Evolutionary conservation across 2,797 vertebrate genomes (phyloP), one percentile per base, ranked within the genome.

Genomic region (Parotocinclus haroldoi): DNA sequence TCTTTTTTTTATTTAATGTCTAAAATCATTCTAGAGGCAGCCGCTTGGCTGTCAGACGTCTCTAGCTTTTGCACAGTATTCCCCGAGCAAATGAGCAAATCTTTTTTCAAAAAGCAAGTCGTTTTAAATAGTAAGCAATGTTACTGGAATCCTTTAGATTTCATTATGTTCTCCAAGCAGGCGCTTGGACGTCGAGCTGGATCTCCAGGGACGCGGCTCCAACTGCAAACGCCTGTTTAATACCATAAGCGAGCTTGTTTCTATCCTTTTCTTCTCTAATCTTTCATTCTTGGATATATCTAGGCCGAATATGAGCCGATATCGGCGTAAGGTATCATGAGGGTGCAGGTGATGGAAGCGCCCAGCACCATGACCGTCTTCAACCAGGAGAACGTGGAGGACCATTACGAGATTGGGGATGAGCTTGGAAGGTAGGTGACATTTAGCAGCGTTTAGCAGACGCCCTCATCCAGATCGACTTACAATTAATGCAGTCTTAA

Each of bases 371-470:
- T 94, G 92, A 92, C 90, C 11, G 89, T 91, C 78, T 93, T 94
- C 86, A 89, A 90, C 78, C 91, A 92, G 76, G 92, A 93, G 77
- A 94, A 93, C 84, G 83, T 93, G 86, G 90, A 92, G 75, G 92
- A 93, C 59, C 87, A 90, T 82, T 94, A 94, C 50, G 90, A 92
- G 69, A 88, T 92, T 9, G 91, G 90, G 79, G 91, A 92, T 67
- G 92, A 93, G 57, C 91, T 94, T 18, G 92, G 92, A 83, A 93
- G 92, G 92, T 92, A 89, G 11, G 48, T 50, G 14, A 42, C n/a
- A n/a, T n/a, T n/a, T n/a, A n/a, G n/a, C n/a, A n/a, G n/a, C n/a
- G n/a, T n/a, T n/a, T n/a, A n/a, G n/a, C n/a, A n/a, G n/a, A n/a
- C n/a, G n/a, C n/a, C n/a, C n/a, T n/a, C n/a, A n/a, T n/a, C n/a